These are phyloP conservation scores for Aphelinus atriplicis DNA, from an alignment of 1,140 invertebrate species.

Conservation along the genomic window DNA sequence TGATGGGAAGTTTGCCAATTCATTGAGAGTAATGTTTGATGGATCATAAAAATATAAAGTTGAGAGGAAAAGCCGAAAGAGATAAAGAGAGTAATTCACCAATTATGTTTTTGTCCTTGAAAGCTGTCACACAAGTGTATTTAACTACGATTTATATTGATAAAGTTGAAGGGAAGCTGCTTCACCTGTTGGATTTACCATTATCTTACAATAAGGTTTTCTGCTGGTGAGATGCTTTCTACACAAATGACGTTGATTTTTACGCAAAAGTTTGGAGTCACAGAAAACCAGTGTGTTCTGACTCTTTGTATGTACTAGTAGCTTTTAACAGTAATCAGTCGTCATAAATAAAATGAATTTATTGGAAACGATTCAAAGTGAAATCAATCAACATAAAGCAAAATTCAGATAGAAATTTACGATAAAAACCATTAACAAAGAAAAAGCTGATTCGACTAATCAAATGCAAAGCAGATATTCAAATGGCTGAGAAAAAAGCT, in stretches of 20 bases:
- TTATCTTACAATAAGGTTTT: conserved; percentile 28
- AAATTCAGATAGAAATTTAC: conserved; percentile 7
- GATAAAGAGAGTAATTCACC: too few relatives aligned
- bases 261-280: too few relatives aligned
- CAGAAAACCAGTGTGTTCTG: too few relatives aligned
- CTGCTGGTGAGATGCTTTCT: conserved; percentile 12
- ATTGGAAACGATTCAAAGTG: conserved; percentile 17
- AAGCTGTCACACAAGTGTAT: conserved; percentile 11
- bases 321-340: too few relatives aligned
- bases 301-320: too few relatives aligned
- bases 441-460: conserved; percentile 38
- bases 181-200: conserved; percentile 43
- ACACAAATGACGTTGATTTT: conserved; percentile 16
- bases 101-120: neutral
- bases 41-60: too few relatives aligned
- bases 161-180: conserved; percentile 30
- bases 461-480: conserved; percentile 50
- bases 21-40: too few relatives aligned
- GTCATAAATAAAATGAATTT: conserved; percentile 18
- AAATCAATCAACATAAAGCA: conserved; percentile 5
- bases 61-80: too few relatives aligned
- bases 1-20: too few relatives aligned
- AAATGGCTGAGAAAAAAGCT: too few relatives aligned
- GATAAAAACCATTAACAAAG: conserved; percentile 27
- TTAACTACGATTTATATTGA: conserved; percentile 25